Conservation (phyloP, 2,888 invertebrate species). For the Drosophila pseudotakahashii region DNA sequence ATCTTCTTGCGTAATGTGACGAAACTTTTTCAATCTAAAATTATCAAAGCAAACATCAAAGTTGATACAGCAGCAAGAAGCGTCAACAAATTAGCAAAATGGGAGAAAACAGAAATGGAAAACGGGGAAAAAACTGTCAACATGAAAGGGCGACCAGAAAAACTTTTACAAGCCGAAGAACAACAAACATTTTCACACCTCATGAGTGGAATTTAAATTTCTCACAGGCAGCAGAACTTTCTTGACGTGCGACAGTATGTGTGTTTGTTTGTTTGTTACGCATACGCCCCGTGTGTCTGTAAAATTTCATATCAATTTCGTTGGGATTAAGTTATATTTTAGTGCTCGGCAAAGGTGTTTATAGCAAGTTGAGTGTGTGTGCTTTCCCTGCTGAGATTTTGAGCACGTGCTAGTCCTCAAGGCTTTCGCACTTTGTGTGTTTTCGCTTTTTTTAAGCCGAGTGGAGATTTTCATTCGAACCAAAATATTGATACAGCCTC, state of each 20-base stretch:
- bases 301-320: constrained; percentile 76
- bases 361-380: constrained; percentile 40
- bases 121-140: constrained; percentile 37
- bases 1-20: constrained; percentile 17
- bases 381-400: constrained; percentile 63
- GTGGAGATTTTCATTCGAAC: constrained; percentile 27
- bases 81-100: constrained; percentile 63
- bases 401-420: constrained; percentile 67
- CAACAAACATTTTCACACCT: constrained; percentile 67
- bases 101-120: constrained; percentile 17
- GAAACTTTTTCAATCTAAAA: constrained; percentile 75
- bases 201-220: constrained; percentile 75
- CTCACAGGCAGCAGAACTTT: constrained; percentile 12
- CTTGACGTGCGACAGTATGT: neutral
- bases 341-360: constrained; percentile 71
- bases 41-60: constrained; percentile 77
- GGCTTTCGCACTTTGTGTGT: constrained; percentile 59
- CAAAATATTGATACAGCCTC: constrained; percentile 65
- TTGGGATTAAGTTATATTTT: constrained; percentile 78
- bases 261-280: constrained; percentile 33
- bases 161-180: constrained; percentile 53
- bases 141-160: constrained; percentile 40
- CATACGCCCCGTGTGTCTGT: constrained; percentile 46
- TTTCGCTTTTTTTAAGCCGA: constrained; percentile 19
- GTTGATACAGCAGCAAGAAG: constrained; percentile 43